These are phyloP conservation scores for Cataglyphis cursor DNA, from an alignment of 2,888 invertebrate species.

Conservation along the genomic window DNA sequence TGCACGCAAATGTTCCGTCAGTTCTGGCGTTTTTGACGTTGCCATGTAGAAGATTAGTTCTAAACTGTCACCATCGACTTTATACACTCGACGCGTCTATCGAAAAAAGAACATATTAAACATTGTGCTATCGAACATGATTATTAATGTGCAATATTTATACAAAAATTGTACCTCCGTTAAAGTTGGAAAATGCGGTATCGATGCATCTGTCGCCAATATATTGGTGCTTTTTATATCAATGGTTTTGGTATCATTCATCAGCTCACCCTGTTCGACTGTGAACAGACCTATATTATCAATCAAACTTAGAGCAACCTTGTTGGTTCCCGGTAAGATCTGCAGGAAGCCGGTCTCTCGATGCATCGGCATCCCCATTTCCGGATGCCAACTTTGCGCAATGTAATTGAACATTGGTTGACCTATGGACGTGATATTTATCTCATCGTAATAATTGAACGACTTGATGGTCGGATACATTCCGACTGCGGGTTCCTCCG, in stretches of 20 bases:
- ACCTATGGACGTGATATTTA: constrained; percentile 32
- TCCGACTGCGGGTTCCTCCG: constrained; percentile 13
- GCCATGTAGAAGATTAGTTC: constrained; percentile 88
- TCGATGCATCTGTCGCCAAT: neutral
- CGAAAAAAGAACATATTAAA: neutral
- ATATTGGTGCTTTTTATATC: constrained; percentile 24
- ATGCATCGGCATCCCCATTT: constrained; percentile 21
- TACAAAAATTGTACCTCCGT: constrained; percentile 24
- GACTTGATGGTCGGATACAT: constrained; percentile 18
- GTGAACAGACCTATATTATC: constrained; percentile 33
- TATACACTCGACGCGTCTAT: constrained; percentile 86
- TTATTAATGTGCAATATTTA: neutral
- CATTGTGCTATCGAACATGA: neutral
- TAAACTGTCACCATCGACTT: constrained; percentile 77
- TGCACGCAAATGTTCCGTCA: constrained; percentile 88
- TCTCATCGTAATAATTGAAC: constrained; percentile 32
- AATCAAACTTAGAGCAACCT: constrained; percentile 22
- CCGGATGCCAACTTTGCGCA: constrained; percentile 43
- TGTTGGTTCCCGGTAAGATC: constrained; percentile 22
- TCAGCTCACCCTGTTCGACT: constrained; percentile 24
- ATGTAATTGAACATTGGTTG: constrained; percentile 41
- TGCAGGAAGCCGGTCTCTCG: constrained; percentile 43
- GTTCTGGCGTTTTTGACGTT: constrained; percentile 87
- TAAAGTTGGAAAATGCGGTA: neutral
- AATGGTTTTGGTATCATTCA: neutral